A percentile compares a stretch with the other conserved stretches of the same genome.
Conservation (phyloP, 2,888 invertebrate genomes). For the Watsonalla cultraria region DNA sequence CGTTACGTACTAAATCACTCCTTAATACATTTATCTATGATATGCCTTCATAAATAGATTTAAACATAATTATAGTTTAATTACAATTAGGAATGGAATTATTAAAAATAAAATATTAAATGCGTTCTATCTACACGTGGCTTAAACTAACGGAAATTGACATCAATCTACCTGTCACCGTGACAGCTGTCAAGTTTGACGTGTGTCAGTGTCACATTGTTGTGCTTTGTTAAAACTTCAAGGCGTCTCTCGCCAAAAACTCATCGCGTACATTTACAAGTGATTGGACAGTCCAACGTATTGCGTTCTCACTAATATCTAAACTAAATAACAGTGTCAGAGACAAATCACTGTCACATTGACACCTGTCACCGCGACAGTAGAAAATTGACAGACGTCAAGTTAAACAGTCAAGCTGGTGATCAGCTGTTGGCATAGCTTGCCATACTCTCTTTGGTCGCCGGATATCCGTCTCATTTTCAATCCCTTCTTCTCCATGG, state of each 20-base stretch:
- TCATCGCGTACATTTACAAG: too few relatives aligned
- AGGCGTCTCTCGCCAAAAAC: too few relatives aligned
- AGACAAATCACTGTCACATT: background rate
- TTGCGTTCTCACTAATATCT: background rate
- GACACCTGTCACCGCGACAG: constrained; percentile 8
- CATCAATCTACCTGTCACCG: background rate
- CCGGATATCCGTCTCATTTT: constrained; percentile 93
- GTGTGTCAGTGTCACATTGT: background rate
- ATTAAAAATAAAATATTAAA: constrained; percentile 4
- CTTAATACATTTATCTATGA: background rate
- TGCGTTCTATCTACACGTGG: constrained; percentile 2
- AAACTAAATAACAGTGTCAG: background rate
- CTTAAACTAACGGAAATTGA: background rate
- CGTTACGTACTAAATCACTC: too few relatives aligned
- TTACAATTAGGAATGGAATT: background rate
- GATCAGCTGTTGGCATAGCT: constrained; percentile 91
- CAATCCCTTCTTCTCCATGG: constrained; percentile 86
- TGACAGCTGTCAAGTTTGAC: background rate
- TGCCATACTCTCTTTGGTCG: constrained; percentile 91
- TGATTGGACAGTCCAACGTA: background rate
- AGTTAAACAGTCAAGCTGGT: constrained; percentile 87
- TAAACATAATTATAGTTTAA: background rate
- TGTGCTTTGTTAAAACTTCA: too few relatives aligned
- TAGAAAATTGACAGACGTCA: constrained; percentile 5
- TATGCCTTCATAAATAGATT: background rate